Conservation (phyloP, 1,140 invertebrate species). For the Choristoneura fumiferana region DNA sequence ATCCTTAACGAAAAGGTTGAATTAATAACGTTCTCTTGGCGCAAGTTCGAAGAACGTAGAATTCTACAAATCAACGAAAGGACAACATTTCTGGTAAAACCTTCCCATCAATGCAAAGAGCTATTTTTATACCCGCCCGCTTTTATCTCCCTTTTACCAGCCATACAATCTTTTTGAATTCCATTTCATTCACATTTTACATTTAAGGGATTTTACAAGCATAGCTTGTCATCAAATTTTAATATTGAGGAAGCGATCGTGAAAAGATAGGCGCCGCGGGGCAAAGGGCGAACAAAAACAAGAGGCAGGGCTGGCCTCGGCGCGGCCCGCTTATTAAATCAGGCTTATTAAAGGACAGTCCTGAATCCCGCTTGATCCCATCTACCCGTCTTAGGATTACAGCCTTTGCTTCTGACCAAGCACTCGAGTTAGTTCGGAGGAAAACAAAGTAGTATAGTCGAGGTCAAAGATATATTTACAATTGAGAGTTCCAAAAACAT, state of each 20-base stretch:
- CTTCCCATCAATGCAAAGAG: too few relatives aligned
- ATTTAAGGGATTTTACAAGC: constrained; percentile 9
- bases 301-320: constrained; percentile 11
- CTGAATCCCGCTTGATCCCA: constrained; percentile 2
- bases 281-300: neutral
- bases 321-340: constrained; percentile 27
- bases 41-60: too few relatives aligned
- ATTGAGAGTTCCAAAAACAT: too few relatives aligned
- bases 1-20: neutral
- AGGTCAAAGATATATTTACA: too few relatives aligned
- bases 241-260: constrained; percentile 17
- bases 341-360: constrained; percentile 35
- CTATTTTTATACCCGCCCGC: neutral
- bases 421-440: neutral
- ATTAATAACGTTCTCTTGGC: neutral
- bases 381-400: constrained; percentile 29
- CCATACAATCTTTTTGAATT: neutral
- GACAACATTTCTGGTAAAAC: too few relatives aligned
- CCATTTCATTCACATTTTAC: constrained; percentile 9
- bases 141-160: neutral
- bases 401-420: constrained; percentile 7
- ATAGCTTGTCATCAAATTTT: constrained; percentile 17
- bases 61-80: too few relatives aligned
- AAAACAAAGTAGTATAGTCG: constrained; percentile 4
- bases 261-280: constrained; percentile 11